Conservation (phyloP, 2,113 vertebrate genomes). For the Raphicerus campestris region DNA sequence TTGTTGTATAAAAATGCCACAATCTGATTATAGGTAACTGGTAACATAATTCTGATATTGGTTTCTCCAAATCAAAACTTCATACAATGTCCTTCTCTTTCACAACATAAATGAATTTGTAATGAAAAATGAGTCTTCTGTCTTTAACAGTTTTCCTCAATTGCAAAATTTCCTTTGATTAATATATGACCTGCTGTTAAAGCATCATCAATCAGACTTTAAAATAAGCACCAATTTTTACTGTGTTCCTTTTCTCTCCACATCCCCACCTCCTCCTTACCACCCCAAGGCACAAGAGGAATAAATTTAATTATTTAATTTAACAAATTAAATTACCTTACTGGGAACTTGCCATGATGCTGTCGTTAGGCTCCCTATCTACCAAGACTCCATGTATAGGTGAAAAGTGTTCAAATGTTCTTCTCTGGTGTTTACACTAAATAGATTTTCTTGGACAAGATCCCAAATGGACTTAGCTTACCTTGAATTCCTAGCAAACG, state of each 20-base stretch:
- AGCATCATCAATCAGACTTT: background rate
- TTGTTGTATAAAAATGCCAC: background rate
- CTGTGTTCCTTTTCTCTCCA: background rate
- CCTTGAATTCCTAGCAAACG: conserved; percentile 10
- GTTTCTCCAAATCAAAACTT: background rate
- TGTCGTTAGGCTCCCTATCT: background rate
- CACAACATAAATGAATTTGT: background rate
- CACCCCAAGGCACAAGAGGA: background rate
- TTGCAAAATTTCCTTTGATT: background rate
- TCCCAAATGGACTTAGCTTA: background rate
- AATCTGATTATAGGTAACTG: background rate
- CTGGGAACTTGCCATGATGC: background rate
- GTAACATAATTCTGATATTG: background rate
- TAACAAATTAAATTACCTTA: conserved; percentile 50
- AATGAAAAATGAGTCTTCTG: background rate
- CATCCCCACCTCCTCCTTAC: background rate
- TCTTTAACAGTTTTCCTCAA: background rate
- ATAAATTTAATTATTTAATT: conserved; percentile 64
- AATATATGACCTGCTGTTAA: background rate
- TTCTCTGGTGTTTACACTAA: background rate
- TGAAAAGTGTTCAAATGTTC: background rate
- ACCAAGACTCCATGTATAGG: background rate
- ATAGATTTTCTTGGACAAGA: conserved; percentile 24
- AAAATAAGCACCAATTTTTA: conserved; percentile 20
- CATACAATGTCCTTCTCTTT: background rate